Base-by-base conservation (phyloP, 1,140 invertebrate genomes). In the Coboldia fuscipes region DNA sequence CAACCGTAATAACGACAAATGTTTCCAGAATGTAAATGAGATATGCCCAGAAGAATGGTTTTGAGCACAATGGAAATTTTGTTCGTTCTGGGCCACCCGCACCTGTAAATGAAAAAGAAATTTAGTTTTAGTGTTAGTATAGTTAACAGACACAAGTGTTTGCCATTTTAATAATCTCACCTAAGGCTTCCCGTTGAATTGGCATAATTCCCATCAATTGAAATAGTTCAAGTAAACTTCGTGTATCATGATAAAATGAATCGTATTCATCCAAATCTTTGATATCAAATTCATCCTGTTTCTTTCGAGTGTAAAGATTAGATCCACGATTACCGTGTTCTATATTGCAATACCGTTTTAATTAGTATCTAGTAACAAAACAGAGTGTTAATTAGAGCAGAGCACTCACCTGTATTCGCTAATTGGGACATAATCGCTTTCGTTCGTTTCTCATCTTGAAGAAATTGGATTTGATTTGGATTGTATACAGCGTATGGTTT, bases 201-300 rank as follows among this genome's bases (percentile, higher is more conserved):
- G 66, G 66, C 65, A 69, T 68, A 0, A 68, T 53, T 5, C 65
- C 66, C 64, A 66, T 68, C 19, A 69, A 61, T 45, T 69, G 66
- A 40, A 69, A 69, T 3, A 69, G 47, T 0, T 64, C 62, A 30
- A 69, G 43, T 32, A 69, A 44, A 40, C 62, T 66, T 42, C 66
- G 68, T 0, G 66, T 69, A 1, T 59, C 66, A 7, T 61, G 45
- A 39, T 68, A 69, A 40, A 68, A 69, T 38, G 57, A 62, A 40
- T 68, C 65, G 27, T 65, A 63, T 32, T 61, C 44, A 28, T 66
- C 50, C 17, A 34, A 4, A 8, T 26, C 16, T 33, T 33, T 9
- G 2, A 10, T 20, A 20, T 13, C 30, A 42, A 28, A 44, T 0
- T 52, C 44, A 1, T 43, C 47, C 22, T 56, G 46, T 18, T 43